Base-by-base conservation (phyloP, 1,140 invertebrate species). In the Piezodorus guildinii region DNA sequence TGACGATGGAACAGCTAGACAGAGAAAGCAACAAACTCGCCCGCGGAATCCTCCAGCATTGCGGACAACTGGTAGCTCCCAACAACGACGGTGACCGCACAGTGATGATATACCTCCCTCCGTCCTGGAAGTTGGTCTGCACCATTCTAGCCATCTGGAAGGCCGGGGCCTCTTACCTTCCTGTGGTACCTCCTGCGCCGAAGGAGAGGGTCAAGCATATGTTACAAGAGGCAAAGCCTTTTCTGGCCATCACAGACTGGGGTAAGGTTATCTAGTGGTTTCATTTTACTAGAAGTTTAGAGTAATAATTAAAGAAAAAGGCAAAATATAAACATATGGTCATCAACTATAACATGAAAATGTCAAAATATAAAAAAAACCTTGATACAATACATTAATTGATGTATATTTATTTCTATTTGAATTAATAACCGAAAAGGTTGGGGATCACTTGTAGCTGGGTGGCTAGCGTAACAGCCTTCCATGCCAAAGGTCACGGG, bases 161-260 rank as follows among this genome's bases (percentile, higher is more conserved):
- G 78, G 77, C 83, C 0, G 89, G 89, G 0, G 86, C 85, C 51
- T 85, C 88, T 0, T 94, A 92, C 73, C 73, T 94, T 39, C 90
- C 90, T 0, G 76, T 93, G 62, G 89, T 92, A 71, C 79, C 83
- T 1, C 81, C 80, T 56, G 90, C 90, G 69, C 88, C 90, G 0
- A 78, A 78, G 16, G 79, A 81, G 19, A 79, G 90, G 65, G 79
- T 91, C 9, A 78, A 83, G 25, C 87, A 91, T 70, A 91, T 93
- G 62, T 73, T 91, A 10, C 75, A 80, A 25, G 90, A 93, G 71
- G 79, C 88, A 0, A 77, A 83, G 66, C 89, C 90, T 0, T 75
- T 81, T 0, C 71, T 89, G 25, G 77, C 90, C 0, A 75, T 91
- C 30, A 79, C 83, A 46, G 85, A 90, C 1, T 21, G 60, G 67